phyloP scores from a whole-genome alignment of 2,888 invertebrate species.

The Anodontia alba region DNA sequence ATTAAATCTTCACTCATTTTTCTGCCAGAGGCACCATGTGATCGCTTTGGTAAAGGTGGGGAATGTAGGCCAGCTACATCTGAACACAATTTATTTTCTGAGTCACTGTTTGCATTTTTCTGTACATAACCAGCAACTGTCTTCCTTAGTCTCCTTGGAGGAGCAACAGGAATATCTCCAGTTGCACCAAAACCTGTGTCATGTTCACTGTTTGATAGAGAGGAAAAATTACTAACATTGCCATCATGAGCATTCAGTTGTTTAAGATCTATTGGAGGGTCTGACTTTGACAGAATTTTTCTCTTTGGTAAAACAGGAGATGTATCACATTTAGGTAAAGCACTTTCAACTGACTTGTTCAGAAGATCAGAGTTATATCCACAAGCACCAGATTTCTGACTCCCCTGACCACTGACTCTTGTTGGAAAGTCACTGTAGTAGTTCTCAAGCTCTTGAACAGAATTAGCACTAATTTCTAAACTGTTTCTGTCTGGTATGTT shows the following conservation, averaged over 20 bases:
- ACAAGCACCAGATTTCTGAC: background rate
- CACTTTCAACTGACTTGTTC: too few species aligned
- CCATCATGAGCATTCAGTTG: background rate
- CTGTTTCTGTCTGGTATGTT: background rate
- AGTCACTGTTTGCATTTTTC: background rate
- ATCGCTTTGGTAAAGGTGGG: background rate
- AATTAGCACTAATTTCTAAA: background rate
- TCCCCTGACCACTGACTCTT: background rate
- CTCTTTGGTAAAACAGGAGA: slow-evolving; percentile 18
- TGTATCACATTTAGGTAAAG: too few species aligned
- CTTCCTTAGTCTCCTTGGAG: slow-evolving; percentile 51
- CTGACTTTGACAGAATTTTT: background rate
- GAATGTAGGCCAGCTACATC: background rate
- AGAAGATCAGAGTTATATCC: background rate
- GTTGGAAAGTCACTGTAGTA: slow-evolving; percentile 5
- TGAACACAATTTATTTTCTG: background rate
- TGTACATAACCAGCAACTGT: background rate
- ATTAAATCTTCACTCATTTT: slow-evolving; percentile 11
- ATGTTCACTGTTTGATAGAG: background rate
- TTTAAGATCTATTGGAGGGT: background rate
- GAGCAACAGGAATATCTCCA: slow-evolving; percentile 38
- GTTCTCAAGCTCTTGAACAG: background rate
- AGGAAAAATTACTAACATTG: background rate
- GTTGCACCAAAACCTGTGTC: background rate
- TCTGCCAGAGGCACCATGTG: background rate